phyloP scores from a whole-genome alignment of 2,797 vertebrate genomes.

The Melanotaenia trifasciata region DNA sequence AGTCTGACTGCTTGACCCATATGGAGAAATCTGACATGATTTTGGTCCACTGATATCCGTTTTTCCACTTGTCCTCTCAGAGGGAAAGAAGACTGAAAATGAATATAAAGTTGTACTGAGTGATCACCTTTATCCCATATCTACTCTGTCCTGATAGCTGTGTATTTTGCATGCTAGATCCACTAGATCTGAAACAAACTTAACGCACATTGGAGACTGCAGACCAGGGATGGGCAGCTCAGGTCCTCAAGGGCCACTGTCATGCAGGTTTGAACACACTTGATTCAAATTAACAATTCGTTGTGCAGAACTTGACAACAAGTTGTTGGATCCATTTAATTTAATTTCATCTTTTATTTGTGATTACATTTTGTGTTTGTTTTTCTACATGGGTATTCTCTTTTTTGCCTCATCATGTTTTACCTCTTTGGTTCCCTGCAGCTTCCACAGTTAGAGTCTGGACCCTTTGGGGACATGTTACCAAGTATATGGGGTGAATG shows the following conservation, averaged over 20 bases:
- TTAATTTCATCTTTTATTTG: conserved; percentile 1
- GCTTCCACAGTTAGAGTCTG: conserved; percentile 45
- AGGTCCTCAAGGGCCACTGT: no score
- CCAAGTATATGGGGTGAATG: conserved; percentile 76
- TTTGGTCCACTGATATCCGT: background rate
- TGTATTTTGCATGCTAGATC: background rate
- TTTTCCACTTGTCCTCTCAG: background rate
- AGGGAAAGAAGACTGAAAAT: background rate
- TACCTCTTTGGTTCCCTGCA: conserved; percentile 38
- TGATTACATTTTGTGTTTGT: conserved; percentile 3
- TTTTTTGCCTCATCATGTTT: conserved; percentile 19
- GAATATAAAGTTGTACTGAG: background rate
- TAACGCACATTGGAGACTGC: background rate
- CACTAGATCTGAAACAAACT: background rate
- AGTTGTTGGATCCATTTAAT: no score
- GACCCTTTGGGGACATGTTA: conserved; percentile 67
- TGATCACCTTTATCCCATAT: background rate
- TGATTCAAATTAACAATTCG: no score
- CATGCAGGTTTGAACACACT: background rate
- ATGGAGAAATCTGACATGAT: background rate
- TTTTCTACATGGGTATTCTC: conserved; percentile 21
- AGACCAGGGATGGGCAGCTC: background rate
- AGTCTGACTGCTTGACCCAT: background rate
- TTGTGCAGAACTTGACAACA: no score
- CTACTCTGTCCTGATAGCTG: background rate